Base-by-base conservation (phyloP, 2,888 invertebrate species). In the Pilophorus perplexus region DNA sequence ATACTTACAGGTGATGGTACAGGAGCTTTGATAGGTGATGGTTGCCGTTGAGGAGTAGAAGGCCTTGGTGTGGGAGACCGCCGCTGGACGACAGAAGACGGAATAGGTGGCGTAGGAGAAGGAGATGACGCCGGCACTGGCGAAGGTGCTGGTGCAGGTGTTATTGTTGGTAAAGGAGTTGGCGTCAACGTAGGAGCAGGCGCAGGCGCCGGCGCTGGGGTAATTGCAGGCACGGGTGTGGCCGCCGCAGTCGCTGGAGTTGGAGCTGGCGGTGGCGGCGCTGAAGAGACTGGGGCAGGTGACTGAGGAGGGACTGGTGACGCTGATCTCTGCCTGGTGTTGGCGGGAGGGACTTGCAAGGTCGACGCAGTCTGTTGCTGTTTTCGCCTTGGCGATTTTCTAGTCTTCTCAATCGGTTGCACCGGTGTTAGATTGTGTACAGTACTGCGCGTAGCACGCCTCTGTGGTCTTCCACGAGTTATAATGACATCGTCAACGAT, bases 401-500 rank as follows among this genome's bases (percentile, higher is more conserved):
- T 71, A 50, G 70, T 68, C 18, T 79, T 78, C 44, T 72, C 73
- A 52, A 72, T 74, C 60, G 76, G 80, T n/a, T n/a, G n/a, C 10
- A 20, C 3, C 77, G 68, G 73, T 40, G 64, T 62, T 18, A 70
- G 22, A 40, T 64, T 66, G n/a, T 64, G 64, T 10, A 67, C 67
- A n/a, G 71, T 64, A 57, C 69, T 68, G 48, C 68, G 59, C 14
- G 71, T 66, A 4, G 70, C 69, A 65, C 72, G 52, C n/a, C 71
- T 66, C 6, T 68, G 67, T 71, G 90, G 86, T 27, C 72, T 65
- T 3, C 71, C 70, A 71, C 90, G 85, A 1, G 92, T 86, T 10
- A 25, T 27, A 16, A 55, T 38, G 20, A 54, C 28, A 2, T 65
- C 65, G 22, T 95, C 94, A 71, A 93, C 93, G 12, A 90, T 85